Evolutionary conservation across 2,888 invertebrate species (phyloP), one percentile per base, ranked within the genome.

Genomic region (Machimus rusticus): DNA sequence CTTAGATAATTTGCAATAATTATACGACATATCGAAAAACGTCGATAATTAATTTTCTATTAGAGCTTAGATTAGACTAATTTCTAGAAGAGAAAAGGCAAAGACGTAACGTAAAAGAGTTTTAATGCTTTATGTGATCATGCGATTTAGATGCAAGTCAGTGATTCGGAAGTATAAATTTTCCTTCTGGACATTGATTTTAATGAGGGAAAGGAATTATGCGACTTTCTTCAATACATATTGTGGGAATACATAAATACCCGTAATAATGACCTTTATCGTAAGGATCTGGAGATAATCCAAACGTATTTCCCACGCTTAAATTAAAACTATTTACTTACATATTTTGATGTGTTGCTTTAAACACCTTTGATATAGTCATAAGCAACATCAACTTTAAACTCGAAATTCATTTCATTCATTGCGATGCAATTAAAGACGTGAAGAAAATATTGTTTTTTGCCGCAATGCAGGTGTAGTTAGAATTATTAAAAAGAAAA

Each of bases 1-100:
- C 39, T 66, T 84, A 37, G 82, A 66, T 66, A 84, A 84, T 84
- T 84, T 34, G 28, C 66, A 66, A 34, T 84, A 84, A 84, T 84
- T 84, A 66, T 66, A 51, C 19, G 39, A 43, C 78, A 39, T 34
- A 78, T 46, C 79, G 79, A 46, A 23, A 51, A 55, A 31, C 28
- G 28, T 79, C 79, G 79, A 79, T 79, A 79, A 46, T 79, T 79
- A 79, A 79, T 79, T 79, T 79, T 79, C 79, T 84, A 84, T 66
- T 84, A 66, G 82, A 31, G 34, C 57, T 51, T n/a, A 9, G 57
- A 84, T 84, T 84, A 79, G 51, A 34, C 51, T 79, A 79, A 51
- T 79, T 79, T 79, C 28, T 39, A 19, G 6, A 8, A 51, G 51
- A 28, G 79, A 79, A 79, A 51, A 79, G 79, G 16, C 31, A 23